These are phyloP conservation scores for Nothoprocta pentlandii DNA, from an alignment of 2,113 vertebrate genomes.

Conservation along the genomic window DNA sequence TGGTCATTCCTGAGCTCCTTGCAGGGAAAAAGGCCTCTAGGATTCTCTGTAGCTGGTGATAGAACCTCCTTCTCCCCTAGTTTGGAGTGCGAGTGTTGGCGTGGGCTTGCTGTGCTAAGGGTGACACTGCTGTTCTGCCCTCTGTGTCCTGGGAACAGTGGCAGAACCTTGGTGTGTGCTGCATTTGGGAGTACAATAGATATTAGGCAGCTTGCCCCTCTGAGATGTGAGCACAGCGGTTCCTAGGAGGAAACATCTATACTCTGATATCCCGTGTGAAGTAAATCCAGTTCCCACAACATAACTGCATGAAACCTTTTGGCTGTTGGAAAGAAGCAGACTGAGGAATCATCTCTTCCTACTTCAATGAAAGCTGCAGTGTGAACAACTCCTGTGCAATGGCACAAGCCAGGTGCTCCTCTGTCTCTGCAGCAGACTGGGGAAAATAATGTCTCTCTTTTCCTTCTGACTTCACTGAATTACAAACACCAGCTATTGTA, in stretches of 20 bases:
- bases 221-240: neutral
- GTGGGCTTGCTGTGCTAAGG: accelerated
- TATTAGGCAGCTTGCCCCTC: neutral
- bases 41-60: neutral
- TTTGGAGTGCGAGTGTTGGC: too few species aligned
- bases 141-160: accelerated
- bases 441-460: neutral
- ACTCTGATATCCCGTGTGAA: neutral
- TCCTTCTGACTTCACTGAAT: neutral
- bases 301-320: too few species aligned
- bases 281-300: accelerated
- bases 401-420: neutral
- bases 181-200: neutral
- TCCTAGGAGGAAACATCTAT: neutral
- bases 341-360: neutral
- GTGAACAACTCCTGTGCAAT: neutral
- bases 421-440: accelerated
- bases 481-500: neutral
- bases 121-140: neutral
- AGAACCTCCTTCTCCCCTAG: accelerated
- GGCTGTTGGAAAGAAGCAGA: neutral
- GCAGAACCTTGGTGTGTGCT: neutral
- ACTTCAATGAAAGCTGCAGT: neutral
- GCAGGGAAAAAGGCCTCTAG: neutral
- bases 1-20: neutral